phyloP scores from a whole-genome alignment of 2,888 invertebrate genomes.

The Meghimatium bilineatum region DNA sequence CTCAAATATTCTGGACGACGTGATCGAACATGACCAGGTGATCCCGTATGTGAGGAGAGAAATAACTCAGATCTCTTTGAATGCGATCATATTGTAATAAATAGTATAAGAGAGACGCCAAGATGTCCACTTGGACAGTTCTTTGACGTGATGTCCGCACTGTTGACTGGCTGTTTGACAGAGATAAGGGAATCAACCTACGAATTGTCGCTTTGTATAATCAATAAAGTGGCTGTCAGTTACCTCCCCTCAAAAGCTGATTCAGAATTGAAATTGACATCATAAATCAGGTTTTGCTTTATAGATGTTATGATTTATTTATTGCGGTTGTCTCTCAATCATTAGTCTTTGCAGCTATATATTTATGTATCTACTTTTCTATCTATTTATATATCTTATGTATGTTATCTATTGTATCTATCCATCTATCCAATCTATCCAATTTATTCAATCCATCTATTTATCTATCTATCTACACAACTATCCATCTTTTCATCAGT shows the following conservation, averaged over 20 bases:
- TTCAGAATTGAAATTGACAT: background rate
- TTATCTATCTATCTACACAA: background rate
- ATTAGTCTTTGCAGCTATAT: too few species aligned
- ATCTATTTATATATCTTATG: too few species aligned
- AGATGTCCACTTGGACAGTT: background rate
- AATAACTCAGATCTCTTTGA: background rate
- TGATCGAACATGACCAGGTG: too few species aligned
- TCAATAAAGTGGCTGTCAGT: slow-evolving; percentile 16
- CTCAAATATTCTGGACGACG: too few species aligned
- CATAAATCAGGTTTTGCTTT: slow-evolving; percentile 13
- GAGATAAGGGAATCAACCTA: slow-evolving; percentile 12
- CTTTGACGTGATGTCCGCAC: background rate
- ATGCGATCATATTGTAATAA: background rate
- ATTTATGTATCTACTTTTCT: background rate
- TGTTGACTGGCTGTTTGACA: background rate
- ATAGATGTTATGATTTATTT: slow-evolving; percentile 14
- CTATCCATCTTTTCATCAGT: background rate
- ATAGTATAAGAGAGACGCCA: background rate
- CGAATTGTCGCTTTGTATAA: background rate
- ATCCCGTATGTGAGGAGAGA: background rate
- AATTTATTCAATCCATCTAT: background rate
- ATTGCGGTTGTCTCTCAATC: background rate
- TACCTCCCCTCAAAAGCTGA: slow-evolving; percentile 22
- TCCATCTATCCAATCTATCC: background rate
- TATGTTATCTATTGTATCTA: background rate